Percentiles rank a stretch among this genome's conserved stretches.
phyloP scores from a whole-genome alignment of 2,888 invertebrate genomes.

The Chloroclysta siterata region DNA sequence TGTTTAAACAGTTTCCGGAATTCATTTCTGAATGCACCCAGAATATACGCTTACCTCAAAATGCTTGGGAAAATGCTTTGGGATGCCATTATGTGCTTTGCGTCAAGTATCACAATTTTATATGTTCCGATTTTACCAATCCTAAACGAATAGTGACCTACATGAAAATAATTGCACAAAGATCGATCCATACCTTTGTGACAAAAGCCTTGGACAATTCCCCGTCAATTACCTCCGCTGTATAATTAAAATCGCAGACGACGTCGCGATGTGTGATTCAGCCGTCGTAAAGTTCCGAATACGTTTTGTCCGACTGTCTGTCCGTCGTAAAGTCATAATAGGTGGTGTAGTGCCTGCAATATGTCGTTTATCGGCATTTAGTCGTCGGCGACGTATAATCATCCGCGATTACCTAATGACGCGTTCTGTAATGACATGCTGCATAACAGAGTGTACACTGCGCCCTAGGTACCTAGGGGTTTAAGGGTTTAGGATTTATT shows the following conservation, averaged over 20 bases:
- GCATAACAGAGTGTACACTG: constrained; percentile 20
- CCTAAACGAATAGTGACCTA: not conserved
- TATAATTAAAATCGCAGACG: constrained; percentile 33
- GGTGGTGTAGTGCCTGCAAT: constrained; percentile 51
- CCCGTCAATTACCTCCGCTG: constrained; percentile 29
- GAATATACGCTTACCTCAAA: too few species aligned
- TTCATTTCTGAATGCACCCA: too few species aligned
- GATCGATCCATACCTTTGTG: constrained; percentile 17
- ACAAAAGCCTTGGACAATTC: constrained; percentile 26
- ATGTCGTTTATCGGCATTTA: constrained; percentile 78
- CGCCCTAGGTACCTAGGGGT: not conserved
- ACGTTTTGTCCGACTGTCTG: constrained; percentile 45
- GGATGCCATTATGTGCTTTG: too few species aligned
- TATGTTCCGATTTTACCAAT: not conserved
- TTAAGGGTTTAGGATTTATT: constrained; percentile 1
- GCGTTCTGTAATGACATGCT: constrained; percentile 47
- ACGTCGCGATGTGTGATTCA: constrained; percentile 38
- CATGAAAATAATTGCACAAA: constrained; percentile 8
- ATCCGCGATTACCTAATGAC: constrained; percentile 71
- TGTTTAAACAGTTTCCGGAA: too few species aligned
- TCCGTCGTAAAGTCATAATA: constrained; percentile 63
- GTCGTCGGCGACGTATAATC: constrained; percentile 70
- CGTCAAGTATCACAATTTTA: too few species aligned
- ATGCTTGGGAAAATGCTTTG: too few species aligned
- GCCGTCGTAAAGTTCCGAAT: constrained; percentile 39